Conservation (phyloP, 2,888 invertebrate species). For the Agrotis exclamationis region DNA sequence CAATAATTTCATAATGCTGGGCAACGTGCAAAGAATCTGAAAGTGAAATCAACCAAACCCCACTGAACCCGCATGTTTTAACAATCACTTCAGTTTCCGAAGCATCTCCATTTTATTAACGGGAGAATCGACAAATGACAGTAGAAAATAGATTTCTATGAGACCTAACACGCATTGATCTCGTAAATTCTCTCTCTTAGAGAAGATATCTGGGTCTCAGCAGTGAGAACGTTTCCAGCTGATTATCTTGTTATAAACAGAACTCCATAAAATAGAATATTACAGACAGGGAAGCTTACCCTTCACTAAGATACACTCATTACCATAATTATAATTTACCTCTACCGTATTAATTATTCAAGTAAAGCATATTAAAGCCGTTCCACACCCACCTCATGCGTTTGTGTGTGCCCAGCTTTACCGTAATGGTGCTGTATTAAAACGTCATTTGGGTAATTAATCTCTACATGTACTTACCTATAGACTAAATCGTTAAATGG, state of each 20-base stretch:
- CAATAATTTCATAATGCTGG: too few relatives aligned
- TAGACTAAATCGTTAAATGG: constrained; percentile 18
- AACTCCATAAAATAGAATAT: not conserved
- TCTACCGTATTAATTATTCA: constrained; percentile 17
- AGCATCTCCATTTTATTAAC: too few relatives aligned
- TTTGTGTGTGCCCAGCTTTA: constrained; percentile 19
- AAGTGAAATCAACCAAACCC: too few relatives aligned
- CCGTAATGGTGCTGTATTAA: constrained; percentile 48
- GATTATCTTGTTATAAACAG: not conserved
- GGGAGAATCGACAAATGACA: too few relatives aligned
- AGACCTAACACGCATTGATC: too few relatives aligned
- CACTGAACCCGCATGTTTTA: too few relatives aligned
- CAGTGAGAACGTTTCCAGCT: too few relatives aligned
- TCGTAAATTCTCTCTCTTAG: too few relatives aligned
- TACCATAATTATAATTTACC: constrained; percentile 2
- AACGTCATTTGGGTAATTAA: constrained; percentile 57
- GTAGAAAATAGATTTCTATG: too few relatives aligned
- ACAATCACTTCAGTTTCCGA: too few relatives aligned
- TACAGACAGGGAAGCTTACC: not conserved
- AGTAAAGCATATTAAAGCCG: constrained; percentile 4
- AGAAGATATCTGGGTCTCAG: too few relatives aligned
- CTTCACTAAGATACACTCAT: not conserved
- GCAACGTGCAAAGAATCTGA: too few relatives aligned
- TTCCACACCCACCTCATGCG: not conserved
- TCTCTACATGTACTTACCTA: constrained; percentile 17